Conservation (phyloP, 1,140 invertebrate species). For the Doryteuthis pealeii region DNA sequence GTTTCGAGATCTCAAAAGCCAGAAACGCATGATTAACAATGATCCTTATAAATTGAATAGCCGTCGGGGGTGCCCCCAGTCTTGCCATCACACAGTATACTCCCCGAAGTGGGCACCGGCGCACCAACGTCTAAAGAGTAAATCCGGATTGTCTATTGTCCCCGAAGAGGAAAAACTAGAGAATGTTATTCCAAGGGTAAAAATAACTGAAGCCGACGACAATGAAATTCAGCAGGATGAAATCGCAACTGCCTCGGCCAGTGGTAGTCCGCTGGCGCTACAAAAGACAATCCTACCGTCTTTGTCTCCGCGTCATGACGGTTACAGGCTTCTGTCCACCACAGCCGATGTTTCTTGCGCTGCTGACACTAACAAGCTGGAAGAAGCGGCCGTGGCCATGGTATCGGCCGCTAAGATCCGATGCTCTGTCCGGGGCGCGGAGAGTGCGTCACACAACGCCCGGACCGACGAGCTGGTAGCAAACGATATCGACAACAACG, state of each 20-base stretch:
- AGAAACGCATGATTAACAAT: not conserved
- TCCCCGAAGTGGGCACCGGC: not conserved
- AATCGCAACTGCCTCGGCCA: not conserved
- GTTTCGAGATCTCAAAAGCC: not conserved
- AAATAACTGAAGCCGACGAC: not conserved
- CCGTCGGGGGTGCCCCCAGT: not conserved
- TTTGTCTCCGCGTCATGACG: not conserved
- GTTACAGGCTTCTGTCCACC: not conserved
- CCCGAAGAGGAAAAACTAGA: not conserved
- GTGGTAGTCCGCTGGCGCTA: not conserved
- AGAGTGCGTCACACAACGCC: too few relatives aligned
- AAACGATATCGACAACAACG: too few relatives aligned
- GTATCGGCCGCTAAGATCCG: too few relatives aligned
- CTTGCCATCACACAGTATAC: not conserved
- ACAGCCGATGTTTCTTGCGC: not conserved
- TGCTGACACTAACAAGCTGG: not conserved
- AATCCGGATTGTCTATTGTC: not conserved
- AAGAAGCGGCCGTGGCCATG: too few relatives aligned
- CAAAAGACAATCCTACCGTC: not conserved
- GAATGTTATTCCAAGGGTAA: not conserved
- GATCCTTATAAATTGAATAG: not conserved
- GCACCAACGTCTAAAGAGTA: not conserved
- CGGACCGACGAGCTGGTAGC: too few relatives aligned
- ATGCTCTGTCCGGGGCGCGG: too few relatives aligned
- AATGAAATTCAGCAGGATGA: not conserved